Evolutionary conservation across 2,797 vertebrate genomes (phyloP), one percentile per base, ranked within the genome.

Genomic region (Enoplosus armatus): DNA sequence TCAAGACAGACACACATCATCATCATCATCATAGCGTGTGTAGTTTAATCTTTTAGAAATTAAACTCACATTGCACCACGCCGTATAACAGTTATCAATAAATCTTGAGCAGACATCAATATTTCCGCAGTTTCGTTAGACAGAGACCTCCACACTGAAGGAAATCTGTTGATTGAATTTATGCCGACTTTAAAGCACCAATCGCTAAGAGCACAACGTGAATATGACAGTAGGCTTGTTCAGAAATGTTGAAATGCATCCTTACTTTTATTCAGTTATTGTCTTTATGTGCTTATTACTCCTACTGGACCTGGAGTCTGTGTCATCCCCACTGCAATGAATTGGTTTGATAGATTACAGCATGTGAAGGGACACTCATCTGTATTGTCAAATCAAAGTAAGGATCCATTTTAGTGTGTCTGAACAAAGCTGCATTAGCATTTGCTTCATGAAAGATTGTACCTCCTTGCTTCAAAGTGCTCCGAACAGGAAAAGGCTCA

Each of bases 21-120:
- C 16, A 53, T 41, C 16, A 53, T 43, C 37, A 33, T 55, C 29
- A 56, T 43, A 78, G 27, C 16, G 7, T 55, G 18, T 76, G 29
- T 12, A 24, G 24, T 92, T 92, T 87, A 85, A 84, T 86, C 26
- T 45, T 54, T 69, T 69, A 80, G 73, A 75, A 85, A 81, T 87
- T 64, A 85, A 75, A 80, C 53, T 69, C 10, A 80, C 63, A 78
- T 55, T 70, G 16, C 22, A 83, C 31, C 24, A 67, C 56, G 85
- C 3, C 15, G 27, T 55, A 51, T 18, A 51, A 85, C 64, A 83
- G 14, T 37, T 37, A 72, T 58, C 54, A 70, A 81, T 27, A 80
- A 27, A 83, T 73, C 80, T 83, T 81, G 82, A 84, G 78, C 72
- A 82, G 59, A 85, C 35, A 54, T 72, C 37, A 14, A 37, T 65